Evolutionary conservation across 2,113 vertebrate genomes (phyloP).

Genomic region (Setophaga coronata): DNA sequence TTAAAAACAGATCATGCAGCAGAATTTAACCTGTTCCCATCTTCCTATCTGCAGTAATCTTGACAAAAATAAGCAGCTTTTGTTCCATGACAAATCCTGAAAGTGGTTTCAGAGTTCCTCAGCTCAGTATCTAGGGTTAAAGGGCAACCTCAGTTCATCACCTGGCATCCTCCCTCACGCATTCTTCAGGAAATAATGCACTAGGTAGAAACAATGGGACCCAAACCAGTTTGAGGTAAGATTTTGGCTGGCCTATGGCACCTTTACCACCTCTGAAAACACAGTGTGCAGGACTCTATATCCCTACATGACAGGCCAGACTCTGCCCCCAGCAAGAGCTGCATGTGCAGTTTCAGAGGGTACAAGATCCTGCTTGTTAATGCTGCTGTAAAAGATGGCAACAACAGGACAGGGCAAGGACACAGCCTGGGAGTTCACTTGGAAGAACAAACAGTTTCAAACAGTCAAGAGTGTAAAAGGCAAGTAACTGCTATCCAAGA

Average conservation of each 20-base stretch:
- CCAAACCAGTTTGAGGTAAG: rapidly evolving
- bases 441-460: not conserved
- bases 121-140: not conserved
- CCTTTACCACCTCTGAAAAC: not conserved
- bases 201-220: not conserved
- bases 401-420: not conserved
- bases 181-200: not conserved
- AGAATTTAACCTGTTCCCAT: slow-evolving; percentile 1
- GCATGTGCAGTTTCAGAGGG: rapidly evolving
- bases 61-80: not conserved
- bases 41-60: not conserved
- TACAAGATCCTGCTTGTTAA: not conserved
- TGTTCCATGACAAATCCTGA: not conserved
- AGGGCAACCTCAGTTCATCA: not conserved
- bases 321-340: not conserved
- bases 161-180: not conserved
- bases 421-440: not conserved
- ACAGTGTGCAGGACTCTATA: rapidly evolving
- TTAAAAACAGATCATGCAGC: not conserved
- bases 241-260: not conserved
- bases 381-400: rapidly evolving
- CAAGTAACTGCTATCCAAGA: not conserved
- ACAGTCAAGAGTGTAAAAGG: not conserved
- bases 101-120: not conserved
- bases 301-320: not conserved